Evolutionary conservation across 2,113 vertebrate genomes (phyloP).

Genomic region (Elaphurus davidianus): DNA sequence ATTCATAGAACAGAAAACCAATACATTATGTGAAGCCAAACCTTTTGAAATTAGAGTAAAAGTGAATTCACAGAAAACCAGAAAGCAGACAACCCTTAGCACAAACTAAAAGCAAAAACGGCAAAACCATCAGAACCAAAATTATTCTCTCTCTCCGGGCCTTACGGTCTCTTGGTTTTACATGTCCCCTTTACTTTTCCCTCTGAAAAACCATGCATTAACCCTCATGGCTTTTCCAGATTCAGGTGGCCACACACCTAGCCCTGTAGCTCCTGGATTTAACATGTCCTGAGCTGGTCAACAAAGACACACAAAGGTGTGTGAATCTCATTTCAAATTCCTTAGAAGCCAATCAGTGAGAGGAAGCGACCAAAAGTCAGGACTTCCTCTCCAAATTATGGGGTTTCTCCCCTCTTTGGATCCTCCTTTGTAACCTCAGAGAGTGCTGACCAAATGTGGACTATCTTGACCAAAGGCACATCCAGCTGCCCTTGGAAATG

Average conservation of each 20-base stretch:
- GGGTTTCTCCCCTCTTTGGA: neutral
- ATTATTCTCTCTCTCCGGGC: neutral
- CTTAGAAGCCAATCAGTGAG: neutral
- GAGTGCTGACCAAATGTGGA: neutral
- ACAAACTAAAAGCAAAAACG: neutral
- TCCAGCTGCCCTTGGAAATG: neutral
- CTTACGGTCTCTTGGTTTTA: neutral
- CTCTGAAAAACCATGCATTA: neutral
- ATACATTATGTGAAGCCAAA: neutral
- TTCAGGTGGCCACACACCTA: neutral
- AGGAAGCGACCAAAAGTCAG: neutral
- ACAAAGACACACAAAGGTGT: neutral
- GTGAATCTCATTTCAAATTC: neutral
- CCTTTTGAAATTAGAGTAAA: neutral
- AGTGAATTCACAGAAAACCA: neutral
- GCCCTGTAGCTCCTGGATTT: neutral
- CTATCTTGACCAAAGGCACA: neutral
- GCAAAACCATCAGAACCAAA: neutral
- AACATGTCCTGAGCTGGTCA: neutral
- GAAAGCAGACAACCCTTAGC: neutral
- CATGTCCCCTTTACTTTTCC: neutral
- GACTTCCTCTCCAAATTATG: neutral
- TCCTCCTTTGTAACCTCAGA: neutral
- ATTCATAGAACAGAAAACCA: neutral
- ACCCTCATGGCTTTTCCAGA: neutral